A percentile compares a stretch with the other conserved stretches of the same genome.
Evolutionary conservation across 1,140 invertebrate genomes (phyloP).

Genomic region (Scaptomyza hsui): DNA sequence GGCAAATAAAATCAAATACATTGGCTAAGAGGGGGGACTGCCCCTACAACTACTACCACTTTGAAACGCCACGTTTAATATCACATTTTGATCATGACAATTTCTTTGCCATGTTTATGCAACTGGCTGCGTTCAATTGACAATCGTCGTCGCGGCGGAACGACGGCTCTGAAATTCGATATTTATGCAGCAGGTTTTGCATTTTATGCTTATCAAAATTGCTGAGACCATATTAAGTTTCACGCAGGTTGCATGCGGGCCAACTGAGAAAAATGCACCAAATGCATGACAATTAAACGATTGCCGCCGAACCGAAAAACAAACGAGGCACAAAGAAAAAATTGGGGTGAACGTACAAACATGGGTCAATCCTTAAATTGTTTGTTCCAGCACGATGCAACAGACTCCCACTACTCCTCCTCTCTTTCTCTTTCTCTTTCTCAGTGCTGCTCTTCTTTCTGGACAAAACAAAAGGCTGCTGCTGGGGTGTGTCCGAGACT

Average conservation of each 20-base stretch:
- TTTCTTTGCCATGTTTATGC: conserved; percentile 82
- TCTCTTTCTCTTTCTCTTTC: neutral
- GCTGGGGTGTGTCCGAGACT: conserved; percentile 72
- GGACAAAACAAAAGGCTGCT: conserved; percentile 62
- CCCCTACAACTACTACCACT: no score
- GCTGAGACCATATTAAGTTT: conserved; percentile 75
- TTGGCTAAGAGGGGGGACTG: neutral
- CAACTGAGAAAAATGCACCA: conserved; percentile 60
- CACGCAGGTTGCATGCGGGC: conserved; percentile 73
- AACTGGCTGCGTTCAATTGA: conserved; percentile 79
- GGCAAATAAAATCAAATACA: conserved; percentile 78
- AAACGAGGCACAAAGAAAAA: neutral
- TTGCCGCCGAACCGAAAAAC: conserved; percentile 6
- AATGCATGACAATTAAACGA: conserved; percentile 79
- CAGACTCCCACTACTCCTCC: conserved; percentile 41
- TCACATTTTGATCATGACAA: conserved; percentile 82
- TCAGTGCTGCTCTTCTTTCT: conserved; percentile 14
- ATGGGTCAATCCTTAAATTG: conserved; percentile 72
- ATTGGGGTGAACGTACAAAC: conserved; percentile 9
- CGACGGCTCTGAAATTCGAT: conserved; percentile 77
- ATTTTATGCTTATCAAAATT: conserved; percentile 82
- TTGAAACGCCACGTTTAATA: conserved; percentile 71
- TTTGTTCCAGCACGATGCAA: conserved; percentile 66
- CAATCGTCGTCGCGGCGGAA: conserved; percentile 61
- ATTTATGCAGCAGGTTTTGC: conserved; percentile 81